phyloP scores from a whole-genome alignment of 2,113 vertebrate genomes.

The Poeciliopsis retropinna region DNA sequence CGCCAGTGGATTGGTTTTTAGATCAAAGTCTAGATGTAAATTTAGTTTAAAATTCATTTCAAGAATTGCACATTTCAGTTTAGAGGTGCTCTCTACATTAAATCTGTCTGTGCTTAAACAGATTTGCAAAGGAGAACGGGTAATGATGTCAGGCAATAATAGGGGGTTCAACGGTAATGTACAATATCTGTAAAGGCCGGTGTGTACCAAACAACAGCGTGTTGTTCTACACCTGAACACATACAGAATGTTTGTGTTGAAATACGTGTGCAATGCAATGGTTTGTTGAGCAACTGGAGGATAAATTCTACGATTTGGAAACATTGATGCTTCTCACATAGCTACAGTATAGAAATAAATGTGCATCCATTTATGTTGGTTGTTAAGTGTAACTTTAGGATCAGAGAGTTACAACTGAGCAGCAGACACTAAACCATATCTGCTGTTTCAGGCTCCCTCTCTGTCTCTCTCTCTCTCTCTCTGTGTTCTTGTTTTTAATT shows the following conservation, averaged over 20 bases:
- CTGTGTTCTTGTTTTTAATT: not conserved
- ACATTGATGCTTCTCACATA: not conserved
- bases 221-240: not conserved
- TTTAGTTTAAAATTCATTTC: not conserved
- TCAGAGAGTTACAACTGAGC: not conserved
- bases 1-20: too few relatives aligned
- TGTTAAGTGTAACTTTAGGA: not conserved
- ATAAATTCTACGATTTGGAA: not conserved
- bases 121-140: not conserved
- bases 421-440: not conserved
- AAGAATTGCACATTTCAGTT: not conserved
- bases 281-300: not conserved
- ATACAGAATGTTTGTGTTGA: not conserved
- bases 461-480: not conserved
- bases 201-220: not conserved
- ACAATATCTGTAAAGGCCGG: not conserved
- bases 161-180: not conserved
- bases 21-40: not conserved
- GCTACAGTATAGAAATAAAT: not conserved
- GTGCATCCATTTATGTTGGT: not conserved
- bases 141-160: not conserved
- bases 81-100: not conserved
- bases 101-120: not conserved
- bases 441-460: not conserved
- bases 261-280: not conserved